These are phyloP conservation scores for Thermophis baileyi DNA, from an alignment of 2,113 vertebrate species.

Conservation along the genomic window DNA sequence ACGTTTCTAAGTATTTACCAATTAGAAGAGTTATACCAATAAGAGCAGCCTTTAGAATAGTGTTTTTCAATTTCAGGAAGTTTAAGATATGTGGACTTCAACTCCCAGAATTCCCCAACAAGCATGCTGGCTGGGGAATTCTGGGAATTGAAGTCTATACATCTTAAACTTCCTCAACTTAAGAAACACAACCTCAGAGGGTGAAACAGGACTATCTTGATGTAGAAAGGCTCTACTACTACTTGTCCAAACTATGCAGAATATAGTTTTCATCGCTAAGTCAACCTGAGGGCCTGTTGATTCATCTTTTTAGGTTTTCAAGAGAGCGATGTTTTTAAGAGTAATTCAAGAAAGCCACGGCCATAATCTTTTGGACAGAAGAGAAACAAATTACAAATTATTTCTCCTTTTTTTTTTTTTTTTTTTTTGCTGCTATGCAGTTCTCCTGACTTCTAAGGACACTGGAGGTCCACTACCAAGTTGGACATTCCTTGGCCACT, in stretches of 20 bases:
- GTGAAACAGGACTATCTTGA: neutral
- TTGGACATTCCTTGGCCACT: slow-evolving; percentile 17
- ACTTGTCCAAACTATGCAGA: neutral
- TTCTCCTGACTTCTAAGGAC: slow-evolving; percentile 38
- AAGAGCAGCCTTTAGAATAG: neutral
- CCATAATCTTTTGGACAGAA: neutral
- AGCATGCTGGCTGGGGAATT: neutral
- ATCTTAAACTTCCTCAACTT: neutral
- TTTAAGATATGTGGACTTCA: neutral
- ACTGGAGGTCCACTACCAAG: neutral
- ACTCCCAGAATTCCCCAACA: neutral
- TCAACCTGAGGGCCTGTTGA: neutral
- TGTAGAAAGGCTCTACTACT: neutral
- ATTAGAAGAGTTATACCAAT: too few relatives aligned
- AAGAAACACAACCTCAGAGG: neutral
- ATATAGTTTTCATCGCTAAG: accelerated
- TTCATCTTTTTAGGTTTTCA: neutral
- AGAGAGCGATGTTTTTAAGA: neutral
- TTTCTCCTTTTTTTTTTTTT: neutral
- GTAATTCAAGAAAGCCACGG: neutral
- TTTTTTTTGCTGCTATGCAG: slow-evolving; percentile 44
- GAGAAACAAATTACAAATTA: neutral
- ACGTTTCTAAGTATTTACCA: neutral
- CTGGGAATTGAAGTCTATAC: neutral
- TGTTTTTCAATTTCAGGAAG: neutral